These are phyloP conservation scores for Hypomecis punctinalis DNA, from an alignment of 2,888 invertebrate genomes.

Conservation along the genomic window DNA sequence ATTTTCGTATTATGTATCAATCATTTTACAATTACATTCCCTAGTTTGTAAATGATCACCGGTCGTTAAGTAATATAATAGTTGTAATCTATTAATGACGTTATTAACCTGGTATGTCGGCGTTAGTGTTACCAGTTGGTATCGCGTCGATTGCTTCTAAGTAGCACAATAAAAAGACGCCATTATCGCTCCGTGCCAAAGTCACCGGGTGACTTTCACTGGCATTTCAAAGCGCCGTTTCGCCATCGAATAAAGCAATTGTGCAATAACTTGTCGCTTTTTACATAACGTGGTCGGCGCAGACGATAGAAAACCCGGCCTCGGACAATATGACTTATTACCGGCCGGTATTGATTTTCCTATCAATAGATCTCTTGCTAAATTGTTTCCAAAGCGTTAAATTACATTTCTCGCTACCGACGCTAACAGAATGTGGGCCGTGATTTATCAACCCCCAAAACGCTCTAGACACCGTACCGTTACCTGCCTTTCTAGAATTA, in stretches of 20 bases:
- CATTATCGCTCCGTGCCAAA: slow-evolving; percentile 70
- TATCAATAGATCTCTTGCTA: slow-evolving; percentile 33
- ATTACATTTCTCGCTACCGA: slow-evolving; percentile 23
- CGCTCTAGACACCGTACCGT: slow-evolving; percentile 26
- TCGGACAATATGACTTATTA: slow-evolving; percentile 36
- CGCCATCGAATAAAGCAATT: slow-evolving; percentile 81
- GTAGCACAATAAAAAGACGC: slow-evolving; percentile 43
- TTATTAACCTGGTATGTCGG: slow-evolving; percentile 14
- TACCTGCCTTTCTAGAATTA: slow-evolving; percentile 34
- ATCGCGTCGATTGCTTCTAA: slow-evolving; percentile 30
- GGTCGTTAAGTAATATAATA: slow-evolving; percentile 25
- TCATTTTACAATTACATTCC: slow-evolving; percentile 34
- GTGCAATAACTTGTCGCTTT: slow-evolving; percentile 81
- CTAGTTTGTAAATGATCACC: slow-evolving; percentile 22
- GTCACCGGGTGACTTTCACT: slow-evolving; percentile 82
- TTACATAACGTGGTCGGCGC: slow-evolving; percentile 72
- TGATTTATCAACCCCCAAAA: slow-evolving; percentile 25
- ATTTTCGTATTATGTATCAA: slow-evolving; percentile 48
- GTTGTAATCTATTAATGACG: slow-evolving; percentile 22
- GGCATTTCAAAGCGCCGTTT: slow-evolving; percentile 79
- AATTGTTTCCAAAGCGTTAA: slow-evolving; percentile 29
- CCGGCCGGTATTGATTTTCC: slow-evolving; percentile 32
- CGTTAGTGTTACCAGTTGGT: slow-evolving; percentile 20
- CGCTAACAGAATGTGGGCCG: slow-evolving; percentile 3
- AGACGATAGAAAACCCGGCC: slow-evolving; percentile 47